Base-by-base conservation (phyloP, 2,113 vertebrate species). In the Spilogale gracilis region DNA sequence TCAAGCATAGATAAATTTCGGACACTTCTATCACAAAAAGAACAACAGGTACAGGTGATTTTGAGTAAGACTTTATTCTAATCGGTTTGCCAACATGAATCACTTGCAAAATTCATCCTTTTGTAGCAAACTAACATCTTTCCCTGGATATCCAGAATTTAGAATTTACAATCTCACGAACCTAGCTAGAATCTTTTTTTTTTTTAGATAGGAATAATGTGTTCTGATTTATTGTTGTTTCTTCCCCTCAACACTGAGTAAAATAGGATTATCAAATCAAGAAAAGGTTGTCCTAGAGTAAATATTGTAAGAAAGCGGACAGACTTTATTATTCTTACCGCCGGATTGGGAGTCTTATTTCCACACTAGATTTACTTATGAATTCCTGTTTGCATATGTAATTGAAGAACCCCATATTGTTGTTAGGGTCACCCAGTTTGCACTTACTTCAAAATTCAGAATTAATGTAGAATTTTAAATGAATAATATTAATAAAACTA, bases 391-490 rank as follows among this genome's bases (percentile, higher is more conserved):
- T 93, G 52, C 17, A 18, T 27, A n/a, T 56, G n/a, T 82, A 65
- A 25, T 14, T 85, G n/a, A 96, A 80, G 12, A 67, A 69, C 0
- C 38, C 21, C 27, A 17, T n/a, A 45, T 30, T 84, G 18, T 69
- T 45, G 23, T 83, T 54, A 94, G 27, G 16, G 25, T 50, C 73
- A 60, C 48, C 83, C 48, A 67, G 21, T 56, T 92, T 54, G 23
- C 18, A 38, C 13, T 79, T 69, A 32, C 27, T 95, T 88, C 38
- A 84, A 89, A 65, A 83, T 6, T 90, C 56, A 92, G 30, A 94
- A 89, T 63, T 86, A 80, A 84, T 76, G 48, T 52, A 84, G 48
- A 91, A 65, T 76, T 95, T 65, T 50, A 96, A 94, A 61, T 73
- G 10, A 89, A 61, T 4, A 61, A 32, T 69, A 74, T 52, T 63